A percentile compares a stretch with the other conserved stretches of the same genome.
Evolutionary conservation across 1,140 invertebrate genomes (phyloP).

Genomic region (Phymastichus coffea): DNA sequence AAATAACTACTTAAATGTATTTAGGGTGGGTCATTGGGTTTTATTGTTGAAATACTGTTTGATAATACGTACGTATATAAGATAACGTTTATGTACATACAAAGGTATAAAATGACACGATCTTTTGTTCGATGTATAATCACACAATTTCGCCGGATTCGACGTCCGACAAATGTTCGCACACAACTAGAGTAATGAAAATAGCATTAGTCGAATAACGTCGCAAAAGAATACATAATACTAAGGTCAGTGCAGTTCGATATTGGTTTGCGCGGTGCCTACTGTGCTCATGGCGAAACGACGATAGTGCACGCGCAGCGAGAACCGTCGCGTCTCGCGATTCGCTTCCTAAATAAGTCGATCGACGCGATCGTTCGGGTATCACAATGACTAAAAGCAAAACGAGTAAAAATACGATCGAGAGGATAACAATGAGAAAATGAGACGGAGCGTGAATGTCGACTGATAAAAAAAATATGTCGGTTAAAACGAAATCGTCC

Average conservation of each 20-base stretch:
- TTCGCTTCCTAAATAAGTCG: too few species aligned
- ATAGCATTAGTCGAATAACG: background rate
- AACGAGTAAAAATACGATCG: background rate
- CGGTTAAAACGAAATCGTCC: too few species aligned
- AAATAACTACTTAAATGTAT: too few species aligned
- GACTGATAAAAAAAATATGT: too few species aligned
- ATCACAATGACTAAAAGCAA: constrained; percentile 27
- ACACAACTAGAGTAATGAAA: constrained; percentile 8
- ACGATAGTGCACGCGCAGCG: too few species aligned
- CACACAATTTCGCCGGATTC: background rate
- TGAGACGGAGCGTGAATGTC: background rate
- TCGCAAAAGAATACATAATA: constrained; percentile 5
- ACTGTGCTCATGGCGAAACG: too few species aligned
- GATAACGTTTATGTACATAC: constrained; percentile 27
- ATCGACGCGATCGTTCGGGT: constrained; percentile 12
- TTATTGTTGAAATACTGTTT: constrained; percentile 22
- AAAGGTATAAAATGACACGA: constrained; percentile 37
- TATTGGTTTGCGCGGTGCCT: too few species aligned
- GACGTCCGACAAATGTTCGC: background rate
- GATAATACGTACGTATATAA: constrained; percentile 15
- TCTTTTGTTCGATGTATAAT: background rate
- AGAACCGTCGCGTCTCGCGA: too few species aligned
- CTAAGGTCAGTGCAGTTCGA: constrained; percentile 5
- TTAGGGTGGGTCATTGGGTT: constrained; percentile 1
- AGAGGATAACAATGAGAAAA: background rate